Conservation (phyloP, 64 coral and sea anemone genomes). For the Acropora yongei region DNA sequence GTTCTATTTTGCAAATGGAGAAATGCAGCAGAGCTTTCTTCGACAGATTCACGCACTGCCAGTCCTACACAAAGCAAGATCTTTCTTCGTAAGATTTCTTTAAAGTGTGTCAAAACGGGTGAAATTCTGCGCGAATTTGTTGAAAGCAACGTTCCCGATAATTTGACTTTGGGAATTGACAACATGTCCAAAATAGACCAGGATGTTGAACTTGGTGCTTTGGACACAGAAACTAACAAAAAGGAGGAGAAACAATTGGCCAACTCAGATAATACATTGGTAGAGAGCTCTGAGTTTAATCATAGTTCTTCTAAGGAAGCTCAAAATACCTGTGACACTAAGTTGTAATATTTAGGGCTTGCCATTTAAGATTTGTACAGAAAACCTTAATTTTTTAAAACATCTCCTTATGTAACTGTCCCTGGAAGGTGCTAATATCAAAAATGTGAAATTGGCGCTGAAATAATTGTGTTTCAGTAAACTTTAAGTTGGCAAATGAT, state of each 20-base stretch:
- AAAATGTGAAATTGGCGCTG: no score
- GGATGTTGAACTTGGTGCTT: neutral
- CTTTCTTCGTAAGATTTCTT: neutral
- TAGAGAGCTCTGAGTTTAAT: neutral
- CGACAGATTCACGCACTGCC: neutral
- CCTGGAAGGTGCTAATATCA: no score
- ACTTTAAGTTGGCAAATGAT: no score
- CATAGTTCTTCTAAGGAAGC: neutral
- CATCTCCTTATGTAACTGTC: no score
- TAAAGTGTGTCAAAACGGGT: neutral
- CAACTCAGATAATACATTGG: neutral
- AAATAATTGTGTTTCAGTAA: no score
- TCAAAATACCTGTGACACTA: neutral
- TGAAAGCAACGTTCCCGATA: neutral
- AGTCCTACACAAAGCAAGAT: neutral
- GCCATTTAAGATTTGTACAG: no score
- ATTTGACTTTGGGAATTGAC: neutral
- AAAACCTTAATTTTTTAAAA: no score
- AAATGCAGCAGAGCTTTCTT: neutral
- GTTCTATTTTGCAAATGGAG: slow-evolving; percentile 13
- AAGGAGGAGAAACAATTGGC: neutral
- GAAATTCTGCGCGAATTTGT: neutral
- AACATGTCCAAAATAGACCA: neutral
- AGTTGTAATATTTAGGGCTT: neutral
- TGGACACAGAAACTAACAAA: neutral